Evolutionary conservation across 2,888 invertebrate species (phyloP), one percentile per base, ranked within the genome.

Genomic region (Dasypolia templi): DNA sequence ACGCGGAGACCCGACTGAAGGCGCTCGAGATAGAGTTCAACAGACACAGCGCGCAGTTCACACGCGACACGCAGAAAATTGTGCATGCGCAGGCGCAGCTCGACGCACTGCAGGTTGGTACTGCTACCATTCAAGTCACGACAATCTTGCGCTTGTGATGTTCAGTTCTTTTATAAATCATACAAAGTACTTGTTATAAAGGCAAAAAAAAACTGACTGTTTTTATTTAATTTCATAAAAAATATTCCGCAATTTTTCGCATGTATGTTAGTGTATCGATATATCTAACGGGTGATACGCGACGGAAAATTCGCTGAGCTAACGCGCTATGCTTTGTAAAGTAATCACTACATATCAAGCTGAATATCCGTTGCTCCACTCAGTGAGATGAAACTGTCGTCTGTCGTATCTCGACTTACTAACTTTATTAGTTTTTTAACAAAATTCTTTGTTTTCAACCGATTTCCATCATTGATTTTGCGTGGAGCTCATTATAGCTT

Each of bases 1-100:
- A 98, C 87, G 97, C 96, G 9, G 97, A 97, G 72, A 96, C 95
- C 65, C 94, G 97, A 49, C 94, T 99, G 32, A 96, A 95, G 69
- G 96, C 96, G 56, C 97, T 98, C 88, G 96, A 97, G 90, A 94
- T 93, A 22, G 98, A 98, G 84, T 96, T 98, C 87, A 97, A 97
- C 75, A 95, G 96, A 70, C 97, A 97, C 80, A 97, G 97, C 81
- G 95, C 96, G 3, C 97, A 97, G 79, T 98, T 97, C 91, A 95
- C 96, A 66, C 96, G 97, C 72, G 98, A 98, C 89, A 97, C 97
- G 89, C 94, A 94, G 14, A 93, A 95, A 69, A 95, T 98, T 58
- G 96, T 96, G 3, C 72, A 80, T 4, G 90, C 89, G 35, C 89
- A 92, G 85, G 89, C 86, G 0, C 88, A 93, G 55, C 84, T 93